These are phyloP conservation scores for Chiloscyllium punctatum DNA, from an alignment of 2,797 vertebrate genomes.

Conservation along the genomic window DNA sequence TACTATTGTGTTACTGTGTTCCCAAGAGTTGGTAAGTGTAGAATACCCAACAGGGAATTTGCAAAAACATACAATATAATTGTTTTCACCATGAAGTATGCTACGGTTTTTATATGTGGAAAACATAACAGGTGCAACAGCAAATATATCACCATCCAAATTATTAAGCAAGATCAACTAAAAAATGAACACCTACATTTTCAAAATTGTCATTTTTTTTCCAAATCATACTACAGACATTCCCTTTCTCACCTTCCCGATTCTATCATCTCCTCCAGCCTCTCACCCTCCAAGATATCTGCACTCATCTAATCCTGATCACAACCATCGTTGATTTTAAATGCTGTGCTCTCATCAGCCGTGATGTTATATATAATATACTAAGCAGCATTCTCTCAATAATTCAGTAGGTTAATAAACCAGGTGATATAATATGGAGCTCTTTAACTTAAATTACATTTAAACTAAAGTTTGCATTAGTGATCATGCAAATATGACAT, in stretches of 20 bases:
- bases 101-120: not conserved
- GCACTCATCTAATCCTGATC: not conserved
- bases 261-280: too few species aligned
- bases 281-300: too few species aligned
- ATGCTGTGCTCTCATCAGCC: too few species aligned
- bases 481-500: not conserved
- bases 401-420: not conserved
- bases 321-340: too few species aligned
- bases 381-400: not conserved
- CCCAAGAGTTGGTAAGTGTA: not conserved
- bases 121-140: not conserved
- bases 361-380: not conserved
- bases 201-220: too few species aligned
- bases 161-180: not conserved
- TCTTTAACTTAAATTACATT: not conserved
- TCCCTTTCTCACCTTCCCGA: too few species aligned
- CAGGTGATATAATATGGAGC: not conserved
- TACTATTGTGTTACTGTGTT: too few species aligned
- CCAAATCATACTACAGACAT: too few species aligned
- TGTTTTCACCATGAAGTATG: not conserved
- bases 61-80: not conserved
- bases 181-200: too few species aligned
- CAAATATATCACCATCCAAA: not conserved
- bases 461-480: not conserved
- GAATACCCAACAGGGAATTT: not conserved